Base-by-base conservation (phyloP, 1,140 invertebrate species). In the Wasmannia auropunctata region DNA sequence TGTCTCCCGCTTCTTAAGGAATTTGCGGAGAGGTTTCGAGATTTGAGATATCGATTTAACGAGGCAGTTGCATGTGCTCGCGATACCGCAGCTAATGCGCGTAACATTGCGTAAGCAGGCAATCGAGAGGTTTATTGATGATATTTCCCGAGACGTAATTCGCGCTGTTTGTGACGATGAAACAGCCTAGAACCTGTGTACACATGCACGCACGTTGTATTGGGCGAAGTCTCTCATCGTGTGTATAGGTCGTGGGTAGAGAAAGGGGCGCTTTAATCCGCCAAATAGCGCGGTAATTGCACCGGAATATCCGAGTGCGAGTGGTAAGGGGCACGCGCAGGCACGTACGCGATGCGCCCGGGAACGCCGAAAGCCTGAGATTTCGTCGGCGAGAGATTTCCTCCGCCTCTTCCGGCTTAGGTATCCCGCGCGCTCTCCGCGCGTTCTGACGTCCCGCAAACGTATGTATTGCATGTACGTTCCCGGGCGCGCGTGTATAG, bases 221-320 rank as follows among this genome's bases (percentile, higher is more conserved):
- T 19, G 63, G 10, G 8, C 43, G 8, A 67, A 80, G 22, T 80
- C 25, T 77, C 31, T n/a, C n/a, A n/a, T n/a, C n/a, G n/a, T n/a
- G 31, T 16, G 22, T 14, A 14, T n/a, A n/a, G n/a, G 7, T 11
- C 22, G 5, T 28, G 22, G 4, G 19, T n/a, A 51, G 31, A 51
- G 31, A 51, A 37, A 69, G 31, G 22, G 7, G 5, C 11, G 60
- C n/a, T 79, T 79, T 80, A 80, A 69, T 80, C 28, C 76, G 22
- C 69, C 76, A 54, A 80, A 80, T 37, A 69, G 58, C 40, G 7
- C 40, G 3, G 43, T 79, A 80, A 80, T 80, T 80, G 43, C 76
- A 0, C 46, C 43, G 10, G 22, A 63, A 63, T 76, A 76, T 63
- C 58, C 37, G 58, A n/a, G 37, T 14, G 37, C 56, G 14, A 49